A percentile compares a stretch with the other conserved stretches of the same genome.
Evolutionary conservation across 2,888 invertebrate species (phyloP).

Genomic region (Temnothorax unifasciatus): DNA sequence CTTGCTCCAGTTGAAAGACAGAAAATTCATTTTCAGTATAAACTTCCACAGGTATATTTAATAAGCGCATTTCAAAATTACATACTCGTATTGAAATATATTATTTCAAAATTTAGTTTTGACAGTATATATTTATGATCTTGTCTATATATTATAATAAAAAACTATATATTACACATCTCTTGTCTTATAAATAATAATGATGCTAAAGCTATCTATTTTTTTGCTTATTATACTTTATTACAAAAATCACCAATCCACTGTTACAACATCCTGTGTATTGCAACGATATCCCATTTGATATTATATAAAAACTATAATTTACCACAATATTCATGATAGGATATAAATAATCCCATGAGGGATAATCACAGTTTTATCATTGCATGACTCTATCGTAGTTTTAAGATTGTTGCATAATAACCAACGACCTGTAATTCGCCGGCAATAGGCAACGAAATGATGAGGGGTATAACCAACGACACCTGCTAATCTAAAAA

Average conservation of each 20-base stretch:
- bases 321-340: constrained; percentile 1
- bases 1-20: not conserved
- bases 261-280: constrained; percentile 33
- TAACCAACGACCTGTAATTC: constrained; percentile 5
- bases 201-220: constrained; percentile 21
- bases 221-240: constrained; percentile 41
- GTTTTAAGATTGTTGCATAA: constrained; percentile 3
- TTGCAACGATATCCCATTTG: constrained; percentile 22
- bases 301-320: constrained; percentile 43
- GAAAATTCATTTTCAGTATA: constrained; percentile 11
- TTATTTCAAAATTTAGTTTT: constrained; percentile 7
- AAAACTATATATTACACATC: constrained; percentile 5
- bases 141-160: constrained; percentile 12
- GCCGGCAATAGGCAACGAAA: constrained; percentile 1
- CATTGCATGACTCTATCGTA: constrained; percentile 7
- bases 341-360: constrained; percentile 10
- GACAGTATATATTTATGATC: not conserved
- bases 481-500: constrained; percentile 7
- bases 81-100: constrained; percentile 12
- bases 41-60: not conserved
- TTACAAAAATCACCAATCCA: constrained; percentile 39
- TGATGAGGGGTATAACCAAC: not conserved
- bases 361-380: not conserved
- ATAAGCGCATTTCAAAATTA: constrained; percentile 13
- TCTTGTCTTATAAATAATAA: constrained; percentile 22